Conservation (phyloP, 2,888 invertebrate genomes). For the Drosophila lutescens region DNA sequence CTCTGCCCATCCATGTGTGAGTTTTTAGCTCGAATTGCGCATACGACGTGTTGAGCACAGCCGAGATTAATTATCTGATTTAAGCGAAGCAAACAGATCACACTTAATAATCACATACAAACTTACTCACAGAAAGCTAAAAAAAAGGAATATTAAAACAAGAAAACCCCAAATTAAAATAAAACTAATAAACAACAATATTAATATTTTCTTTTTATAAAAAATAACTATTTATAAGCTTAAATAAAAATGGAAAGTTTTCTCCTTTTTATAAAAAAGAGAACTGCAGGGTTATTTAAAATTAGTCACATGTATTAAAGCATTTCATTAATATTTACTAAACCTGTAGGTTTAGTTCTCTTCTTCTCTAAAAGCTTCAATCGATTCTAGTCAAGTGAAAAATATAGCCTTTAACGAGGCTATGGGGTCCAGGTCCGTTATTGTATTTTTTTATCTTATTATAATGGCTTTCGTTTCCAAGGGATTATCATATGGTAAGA, state of each 20-base stretch:
- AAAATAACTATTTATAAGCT: too few relatives aligned
- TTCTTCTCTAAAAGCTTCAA: not conserved
- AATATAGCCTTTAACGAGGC: not conserved
- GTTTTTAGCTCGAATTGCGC: conserved; percentile 46
- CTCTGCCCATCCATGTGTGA: conserved; percentile 19
- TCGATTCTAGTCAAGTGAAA: not conserved
- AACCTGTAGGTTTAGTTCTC: too few relatives aligned
- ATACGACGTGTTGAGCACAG: conserved; percentile 55
- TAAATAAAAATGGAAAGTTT: not conserved
- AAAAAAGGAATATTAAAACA: too few relatives aligned
- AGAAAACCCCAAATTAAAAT: too few relatives aligned
- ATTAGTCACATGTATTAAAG: not conserved
- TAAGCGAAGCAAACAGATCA: conserved; percentile 1
- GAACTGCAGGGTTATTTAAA: not conserved
- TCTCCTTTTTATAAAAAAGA: not conserved
- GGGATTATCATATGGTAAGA: not conserved
- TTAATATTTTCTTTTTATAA: too few relatives aligned
- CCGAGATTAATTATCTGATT: conserved; percentile 55
- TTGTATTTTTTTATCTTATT: not conserved
- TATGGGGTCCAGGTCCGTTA: not conserved
- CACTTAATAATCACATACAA: not conserved
- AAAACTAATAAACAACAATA: too few relatives aligned
- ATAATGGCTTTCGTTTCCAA: not conserved
- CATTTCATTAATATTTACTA: not conserved
- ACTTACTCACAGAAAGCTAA: not conserved